Evolutionary conservation across 92 coral and sea anemone species (phyloP), one percentile per base, ranked within the genome.

Genomic region (Palythoa caribaeorum): DNA sequence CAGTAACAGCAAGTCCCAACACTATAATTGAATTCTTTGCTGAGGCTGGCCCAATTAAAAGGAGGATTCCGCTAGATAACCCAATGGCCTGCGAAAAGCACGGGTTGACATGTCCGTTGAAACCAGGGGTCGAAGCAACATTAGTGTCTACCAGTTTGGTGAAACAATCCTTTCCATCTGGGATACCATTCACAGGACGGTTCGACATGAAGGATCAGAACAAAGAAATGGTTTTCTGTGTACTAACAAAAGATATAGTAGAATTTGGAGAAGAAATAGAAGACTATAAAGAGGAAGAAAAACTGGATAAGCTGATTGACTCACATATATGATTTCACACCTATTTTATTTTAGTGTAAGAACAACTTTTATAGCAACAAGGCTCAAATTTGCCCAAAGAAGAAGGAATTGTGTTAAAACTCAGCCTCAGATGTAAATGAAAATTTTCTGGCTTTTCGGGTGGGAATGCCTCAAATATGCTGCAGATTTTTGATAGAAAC

Each of bases 11-110:
- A 72, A 60, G 84, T 36, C 8, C 37, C 0, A 36, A 59, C 55
- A 87, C 88, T 17, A 86, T 76, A 2, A 79, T 94, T 50, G 74
- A 79, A 5, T 44, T 88, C 10, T 87, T 19, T 17, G 97, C 83
- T 6, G 16, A 2, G 1, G 1, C 88, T 63, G 88, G 48, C 0
- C 48, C 17, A 2, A 36, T 17, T 3, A 44, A 48, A 10, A 17
- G 5, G 9, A 6, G 9, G 1, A 1, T 79, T 16, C 38, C 54
- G 17, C 40, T 80, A 1, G n/a, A 5, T 3, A 80, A 80, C 73
- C 73, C 85, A 16, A 38, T 55, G 57, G 85, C 85, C 36, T 80
- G 85, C 39, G 52, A 38, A 52, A 44, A 80, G 9, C 85, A 80
- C 20, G 85, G 85, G 1, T 80, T 80, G 38, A 47, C 10, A 12